Evolutionary conservation across 2,113 vertebrate genomes (phyloP).

Genomic region (Smithornis capensis): DNA sequence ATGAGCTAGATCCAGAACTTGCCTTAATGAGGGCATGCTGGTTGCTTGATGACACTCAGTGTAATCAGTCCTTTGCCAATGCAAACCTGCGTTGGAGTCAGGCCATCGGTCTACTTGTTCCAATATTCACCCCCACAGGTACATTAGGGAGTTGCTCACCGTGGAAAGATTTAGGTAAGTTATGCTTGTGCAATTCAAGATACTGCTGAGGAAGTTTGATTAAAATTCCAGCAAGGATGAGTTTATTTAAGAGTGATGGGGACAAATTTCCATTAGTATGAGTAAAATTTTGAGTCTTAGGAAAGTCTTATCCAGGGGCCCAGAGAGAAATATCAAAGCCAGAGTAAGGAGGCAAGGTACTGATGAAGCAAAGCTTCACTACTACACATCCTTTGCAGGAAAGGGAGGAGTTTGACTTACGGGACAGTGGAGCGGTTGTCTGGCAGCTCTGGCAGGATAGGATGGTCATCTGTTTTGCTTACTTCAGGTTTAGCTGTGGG

Average conservation of each 20-base stretch:
- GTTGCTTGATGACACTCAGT: neutral
- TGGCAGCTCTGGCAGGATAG: slow-evolving; percentile 85
- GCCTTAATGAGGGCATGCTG: neutral
- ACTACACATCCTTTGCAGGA: neutral
- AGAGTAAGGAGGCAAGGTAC: neutral
- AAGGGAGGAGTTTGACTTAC: slow-evolving; percentile 77
- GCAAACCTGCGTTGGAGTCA: neutral
- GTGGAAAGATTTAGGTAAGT: neutral
- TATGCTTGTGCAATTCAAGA: neutral
- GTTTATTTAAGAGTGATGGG: neutral
- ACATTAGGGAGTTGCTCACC: neutral
- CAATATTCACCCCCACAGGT: neutral
- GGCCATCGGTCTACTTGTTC: neutral
- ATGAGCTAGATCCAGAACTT: neutral
- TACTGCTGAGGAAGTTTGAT: neutral
- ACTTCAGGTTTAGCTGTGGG: slow-evolving; percentile 80
- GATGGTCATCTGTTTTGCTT: slow-evolving; percentile 81
- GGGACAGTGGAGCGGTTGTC: slow-evolving; percentile 81
- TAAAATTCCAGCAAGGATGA: slow-evolving; percentile 1
- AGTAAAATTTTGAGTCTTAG: neutral
- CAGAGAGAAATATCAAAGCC: neutral
- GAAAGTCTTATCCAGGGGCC: neutral
- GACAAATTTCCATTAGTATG: neutral
- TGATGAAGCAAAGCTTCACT: neutral
- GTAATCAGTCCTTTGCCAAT: neutral